A percentile compares a stretch with the other conserved stretches of the same genome.
These are phyloP conservation scores for Montipora capricornis DNA, from an alignment of 64 coral and sea anemone genomes.

Conservation along the genomic window DNA sequence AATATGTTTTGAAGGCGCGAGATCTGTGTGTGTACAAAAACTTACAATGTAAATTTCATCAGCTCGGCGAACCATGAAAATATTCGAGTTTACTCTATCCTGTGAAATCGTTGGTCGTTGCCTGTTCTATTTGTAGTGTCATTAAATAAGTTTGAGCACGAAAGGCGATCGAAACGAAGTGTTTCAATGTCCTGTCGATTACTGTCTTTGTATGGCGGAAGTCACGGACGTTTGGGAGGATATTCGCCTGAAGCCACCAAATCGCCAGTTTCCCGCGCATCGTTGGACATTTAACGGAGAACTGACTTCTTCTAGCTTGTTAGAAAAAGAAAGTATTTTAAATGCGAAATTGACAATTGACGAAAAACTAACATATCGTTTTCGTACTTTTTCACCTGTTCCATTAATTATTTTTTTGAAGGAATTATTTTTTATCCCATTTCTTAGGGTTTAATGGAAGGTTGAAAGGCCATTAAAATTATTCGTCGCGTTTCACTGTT, in stretches of 20 bases:
- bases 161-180: background rate
- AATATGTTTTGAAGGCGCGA: too few species aligned
- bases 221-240: background rate
- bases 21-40: background rate
- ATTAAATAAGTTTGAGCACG: background rate
- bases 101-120: background rate
- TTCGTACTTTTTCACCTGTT: conserved; percentile 19
- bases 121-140: background rate
- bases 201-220: background rate
- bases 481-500: background rate
- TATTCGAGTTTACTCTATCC: background rate
- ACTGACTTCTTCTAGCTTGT: background rate
- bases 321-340: background rate
- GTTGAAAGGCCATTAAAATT: background rate
- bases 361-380: background rate
- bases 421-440: background rate
- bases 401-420: background rate
- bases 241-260: too few species aligned
- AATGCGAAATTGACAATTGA: background rate
- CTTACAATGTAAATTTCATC: conserved; percentile 21
- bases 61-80: background rate
- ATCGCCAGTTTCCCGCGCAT: background rate
- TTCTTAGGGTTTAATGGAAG: background rate
- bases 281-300: background rate
- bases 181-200: background rate